Base-by-base conservation (phyloP, 2,888 invertebrate genomes). In the Hedychridium roseum region DNA sequence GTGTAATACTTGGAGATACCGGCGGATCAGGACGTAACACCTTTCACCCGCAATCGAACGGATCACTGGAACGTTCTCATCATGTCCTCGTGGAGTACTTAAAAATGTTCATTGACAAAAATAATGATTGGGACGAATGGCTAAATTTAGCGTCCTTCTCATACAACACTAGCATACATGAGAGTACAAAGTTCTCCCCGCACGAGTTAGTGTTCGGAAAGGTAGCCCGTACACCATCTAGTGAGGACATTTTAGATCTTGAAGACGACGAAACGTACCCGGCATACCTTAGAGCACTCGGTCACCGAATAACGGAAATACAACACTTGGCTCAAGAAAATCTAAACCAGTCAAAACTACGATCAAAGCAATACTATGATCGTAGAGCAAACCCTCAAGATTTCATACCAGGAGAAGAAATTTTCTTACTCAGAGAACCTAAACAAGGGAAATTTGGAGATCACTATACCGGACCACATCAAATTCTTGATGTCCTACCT, bases 361-460 rank as follows among this genome's bases (percentile, higher is more conserved):
- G n/a, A 17, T 36, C 31, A 1, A 45, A 50, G 28, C 17, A 30
- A 1, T 50, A 42, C 12, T 50, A 50, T 14, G 45, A 50, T 12
- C 23, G 20, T 7, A 50, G 45, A 11, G 1, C 37, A 3, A 36
- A 45, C 12, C 9, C 12, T 1, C 27, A n/a, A 7, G 20, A 23
- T 9, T 41, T 50, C 7, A 2, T n/a, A 1, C 27, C 23, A 3
- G 41, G 32, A 1, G 36, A 50, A 21, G 31, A 32, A 1, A 32
- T 45, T 0, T 40, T 35, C 2, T 36, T 50, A 1, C 20, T 40
- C 2, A 44, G 44, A 16, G 40, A 50, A 21, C 35, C 39, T 0
- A 11, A 16, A 4, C 17, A 16, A n/a, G n/a, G n/a, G 3, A 45
- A 45, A 15, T 45, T 50, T 5, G 37, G 41, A 3, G 16, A 32